A percentile compares a stretch with the other conserved stretches of the same genome.
Conservation (phyloP, 2,113 vertebrate genomes). For the Periophthalmodon schlosseri region DNA sequence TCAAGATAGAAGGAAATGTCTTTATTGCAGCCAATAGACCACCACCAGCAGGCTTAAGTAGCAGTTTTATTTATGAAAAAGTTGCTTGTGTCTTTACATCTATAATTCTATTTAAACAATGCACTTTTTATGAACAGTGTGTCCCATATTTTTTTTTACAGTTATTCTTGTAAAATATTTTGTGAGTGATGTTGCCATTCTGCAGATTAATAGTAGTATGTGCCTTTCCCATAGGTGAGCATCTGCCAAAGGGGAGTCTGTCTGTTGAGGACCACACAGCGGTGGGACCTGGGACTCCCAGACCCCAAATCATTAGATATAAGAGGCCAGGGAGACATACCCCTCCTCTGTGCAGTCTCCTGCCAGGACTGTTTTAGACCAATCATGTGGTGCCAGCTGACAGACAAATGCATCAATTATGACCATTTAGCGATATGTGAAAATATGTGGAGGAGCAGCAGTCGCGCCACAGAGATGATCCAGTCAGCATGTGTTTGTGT, state of each 20-base stretch:
- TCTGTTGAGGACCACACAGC: conserved; percentile 73
- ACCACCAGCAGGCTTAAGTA: too few species aligned
- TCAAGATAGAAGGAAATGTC: background rate
- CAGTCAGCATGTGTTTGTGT: conserved; percentile 61
- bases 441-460: conserved; percentile 88
- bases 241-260: conserved; percentile 39
- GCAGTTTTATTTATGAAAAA: too few species aligned
- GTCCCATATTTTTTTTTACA: background rate
- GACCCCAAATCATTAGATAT: conserved; percentile 71
- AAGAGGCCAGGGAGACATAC: conserved; percentile 60
- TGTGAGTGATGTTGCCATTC: conserved; percentile 59
- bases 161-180: background rate
- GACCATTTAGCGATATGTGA: conserved; percentile 88
- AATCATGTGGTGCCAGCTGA: conserved; percentile 89
- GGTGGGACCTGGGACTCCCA: conserved; percentile 49
- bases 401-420: conserved; percentile 92
- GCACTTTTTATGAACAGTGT: background rate
- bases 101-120: too few species aligned
- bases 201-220: conserved; percentile 67
- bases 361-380: conserved; percentile 75
- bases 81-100: too few species aligned
- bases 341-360: conserved; percentile 24
- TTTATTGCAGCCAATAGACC: background rate
- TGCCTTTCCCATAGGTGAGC: conserved; percentile 51
- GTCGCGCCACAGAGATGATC: conserved; percentile 77